phyloP scores from a whole-genome alignment of 1,140 invertebrate genomes.

The Melanaphis sacchari region DNA sequence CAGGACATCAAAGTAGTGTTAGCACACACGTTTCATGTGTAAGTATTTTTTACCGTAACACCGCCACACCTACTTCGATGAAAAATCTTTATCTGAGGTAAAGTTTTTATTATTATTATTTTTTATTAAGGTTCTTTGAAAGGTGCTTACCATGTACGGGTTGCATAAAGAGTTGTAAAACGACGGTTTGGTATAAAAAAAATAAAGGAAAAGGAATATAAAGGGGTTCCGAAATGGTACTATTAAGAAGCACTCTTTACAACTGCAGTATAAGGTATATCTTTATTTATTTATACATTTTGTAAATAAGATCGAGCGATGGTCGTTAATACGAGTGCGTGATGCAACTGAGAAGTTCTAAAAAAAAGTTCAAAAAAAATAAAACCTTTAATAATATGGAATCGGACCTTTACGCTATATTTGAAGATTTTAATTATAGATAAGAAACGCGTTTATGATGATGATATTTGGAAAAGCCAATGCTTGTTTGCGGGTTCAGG shows the following conservation, averaged over 20 bases:
- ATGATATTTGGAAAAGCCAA: conserved; percentile 57
- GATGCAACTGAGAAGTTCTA: conserved; percentile 35
- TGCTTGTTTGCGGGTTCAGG: not conserved
- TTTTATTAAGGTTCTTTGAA: conserved; percentile 15
- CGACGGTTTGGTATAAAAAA: conserved; percentile 11
- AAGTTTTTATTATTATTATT: not conserved
- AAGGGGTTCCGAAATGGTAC: conserved; percentile 27
- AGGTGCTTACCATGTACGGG: not conserved
- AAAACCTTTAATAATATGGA: conserved; percentile 41
- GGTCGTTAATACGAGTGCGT: conserved; percentile 29
- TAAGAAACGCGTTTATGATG: conserved; percentile 55
- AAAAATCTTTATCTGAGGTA: not conserved
- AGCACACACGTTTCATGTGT: not conserved
- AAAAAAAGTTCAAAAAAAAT: conserved; percentile 24
- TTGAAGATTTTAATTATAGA: conserved; percentile 58
- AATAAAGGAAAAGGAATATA: not conserved
- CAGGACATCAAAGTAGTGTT: not conserved
- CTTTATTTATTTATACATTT: conserved; percentile 43
- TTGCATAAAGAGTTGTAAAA: not conserved
- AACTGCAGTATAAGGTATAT: not conserved
- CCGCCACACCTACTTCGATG: not conserved
- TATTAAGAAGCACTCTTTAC: conserved; percentile 30
- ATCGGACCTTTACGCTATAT: conserved; percentile 55
- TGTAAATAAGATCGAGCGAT: conserved; percentile 45
- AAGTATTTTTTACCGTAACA: not conserved